phyloP scores from a whole-genome alignment of 2,888 invertebrate species.

The Patella depressa region DNA sequence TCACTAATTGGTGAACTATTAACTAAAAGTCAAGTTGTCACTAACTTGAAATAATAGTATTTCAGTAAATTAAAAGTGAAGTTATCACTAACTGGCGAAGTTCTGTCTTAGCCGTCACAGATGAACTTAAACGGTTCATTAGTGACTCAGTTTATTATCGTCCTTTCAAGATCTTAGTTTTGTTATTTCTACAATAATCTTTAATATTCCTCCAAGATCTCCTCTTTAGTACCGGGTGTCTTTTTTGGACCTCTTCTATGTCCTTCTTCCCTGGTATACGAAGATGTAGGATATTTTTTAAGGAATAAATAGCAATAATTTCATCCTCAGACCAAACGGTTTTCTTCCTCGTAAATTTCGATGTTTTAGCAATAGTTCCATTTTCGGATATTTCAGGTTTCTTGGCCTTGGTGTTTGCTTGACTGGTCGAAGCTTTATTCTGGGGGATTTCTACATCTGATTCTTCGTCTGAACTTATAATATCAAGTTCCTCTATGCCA shows the following conservation, averaged over 20 bases:
- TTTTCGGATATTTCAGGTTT: background rate
- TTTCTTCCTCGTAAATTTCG: background rate
- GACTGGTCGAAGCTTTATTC: background rate
- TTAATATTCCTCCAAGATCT: background rate
- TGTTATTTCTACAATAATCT: background rate
- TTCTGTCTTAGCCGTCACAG: too few species aligned
- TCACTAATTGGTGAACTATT: too few species aligned
- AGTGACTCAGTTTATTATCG: background rate
- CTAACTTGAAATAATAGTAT: too few species aligned
- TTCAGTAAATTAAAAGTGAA: too few species aligned
- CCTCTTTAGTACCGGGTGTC: background rate
- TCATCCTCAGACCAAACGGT: background rate
- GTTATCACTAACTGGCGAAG: too few species aligned
- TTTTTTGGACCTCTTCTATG: background rate
- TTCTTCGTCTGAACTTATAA: background rate
- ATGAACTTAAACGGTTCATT: too few species aligned
- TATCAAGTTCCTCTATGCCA: background rate
- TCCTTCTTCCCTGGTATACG: background rate
- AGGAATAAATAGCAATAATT: background rate
- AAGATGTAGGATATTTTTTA: background rate
- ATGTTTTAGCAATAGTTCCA: background rate
- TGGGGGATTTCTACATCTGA: background rate
- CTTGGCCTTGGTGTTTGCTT: background rate
- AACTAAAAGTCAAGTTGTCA: too few species aligned
- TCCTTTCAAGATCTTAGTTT: background rate